These are phyloP conservation scores for Leucophenga montana DNA, from an alignment of 2,888 invertebrate species.

Conservation along the genomic window DNA sequence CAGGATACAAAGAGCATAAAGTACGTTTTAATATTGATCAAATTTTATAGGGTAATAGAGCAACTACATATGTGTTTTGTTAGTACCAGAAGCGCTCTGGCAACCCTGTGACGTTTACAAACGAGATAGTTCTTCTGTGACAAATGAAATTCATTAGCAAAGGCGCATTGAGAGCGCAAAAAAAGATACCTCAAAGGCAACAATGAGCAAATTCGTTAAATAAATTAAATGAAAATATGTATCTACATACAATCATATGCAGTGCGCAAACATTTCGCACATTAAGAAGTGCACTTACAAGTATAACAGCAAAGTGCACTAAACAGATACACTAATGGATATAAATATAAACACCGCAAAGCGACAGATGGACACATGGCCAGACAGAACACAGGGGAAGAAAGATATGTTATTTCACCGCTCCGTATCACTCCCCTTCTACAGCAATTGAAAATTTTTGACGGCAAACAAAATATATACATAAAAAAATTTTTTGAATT, in stretches of 20 bases:
- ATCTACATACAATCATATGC: not conserved
- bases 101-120: not conserved
- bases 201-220: not conserved
- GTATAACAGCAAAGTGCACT: conserved; percentile 29
- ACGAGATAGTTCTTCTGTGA: not conserved
- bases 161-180: conserved; percentile 1
- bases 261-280: conserved; percentile 20
- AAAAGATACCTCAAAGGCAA: not conserved
- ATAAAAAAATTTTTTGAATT: not conserved
- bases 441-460: conserved; percentile 19
- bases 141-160: conserved; percentile 5
- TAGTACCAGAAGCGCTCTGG: not conserved
- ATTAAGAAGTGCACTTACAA: conserved; percentile 24
- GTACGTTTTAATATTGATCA: too few relatives aligned
- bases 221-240: not conserved
- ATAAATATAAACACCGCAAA: conserved; percentile 27
- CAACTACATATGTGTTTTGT: too few relatives aligned
- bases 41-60: too few relatives aligned
- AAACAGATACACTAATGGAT: conserved; percentile 28
- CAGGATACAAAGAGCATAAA: too few relatives aligned
- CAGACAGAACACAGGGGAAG: not conserved
- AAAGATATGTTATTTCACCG: too few relatives aligned
- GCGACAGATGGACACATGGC: not conserved
- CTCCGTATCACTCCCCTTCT: too few relatives aligned
- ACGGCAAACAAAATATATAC: conserved; percentile 22